These are phyloP conservation scores for Marmota monax DNA, from an alignment of 2,113 vertebrate species.

Conservation along the genomic window DNA sequence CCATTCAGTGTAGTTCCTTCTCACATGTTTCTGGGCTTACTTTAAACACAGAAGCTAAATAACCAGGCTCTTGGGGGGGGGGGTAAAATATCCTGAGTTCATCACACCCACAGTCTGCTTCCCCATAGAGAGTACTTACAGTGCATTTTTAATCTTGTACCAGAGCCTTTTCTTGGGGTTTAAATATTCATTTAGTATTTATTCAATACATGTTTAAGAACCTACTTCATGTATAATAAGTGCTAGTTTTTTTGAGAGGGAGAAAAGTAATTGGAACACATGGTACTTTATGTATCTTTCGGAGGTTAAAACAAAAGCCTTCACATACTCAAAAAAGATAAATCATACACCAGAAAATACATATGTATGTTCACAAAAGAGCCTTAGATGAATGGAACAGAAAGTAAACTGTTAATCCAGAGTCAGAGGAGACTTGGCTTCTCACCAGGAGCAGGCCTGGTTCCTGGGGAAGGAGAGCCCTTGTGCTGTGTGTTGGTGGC, in stretches of 20 bases:
- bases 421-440: background rate
- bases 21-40: background rate
- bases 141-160: background rate
- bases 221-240: background rate
- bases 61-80: background rate
- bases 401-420: conserved; percentile 5
- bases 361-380: background rate
- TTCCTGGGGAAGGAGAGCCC: background rate
- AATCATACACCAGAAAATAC: background rate
- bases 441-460: background rate
- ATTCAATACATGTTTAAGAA: background rate
- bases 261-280: background rate
- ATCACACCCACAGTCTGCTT: background rate
- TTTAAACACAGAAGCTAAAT: conserved; percentile 1
- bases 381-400: background rate
- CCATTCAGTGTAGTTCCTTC: background rate
- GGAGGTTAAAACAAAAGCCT: background rate
- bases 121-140: background rate
- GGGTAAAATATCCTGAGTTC: background rate
- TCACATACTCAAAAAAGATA: background rate
- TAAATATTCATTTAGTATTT: background rate
- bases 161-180: background rate
- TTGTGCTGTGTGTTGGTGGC: background rate
- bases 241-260: background rate
- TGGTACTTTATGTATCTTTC: background rate